Evolutionary conservation across 2,888 invertebrate species (phyloP).

Genomic region (Oxycera nigricornis): DNA sequence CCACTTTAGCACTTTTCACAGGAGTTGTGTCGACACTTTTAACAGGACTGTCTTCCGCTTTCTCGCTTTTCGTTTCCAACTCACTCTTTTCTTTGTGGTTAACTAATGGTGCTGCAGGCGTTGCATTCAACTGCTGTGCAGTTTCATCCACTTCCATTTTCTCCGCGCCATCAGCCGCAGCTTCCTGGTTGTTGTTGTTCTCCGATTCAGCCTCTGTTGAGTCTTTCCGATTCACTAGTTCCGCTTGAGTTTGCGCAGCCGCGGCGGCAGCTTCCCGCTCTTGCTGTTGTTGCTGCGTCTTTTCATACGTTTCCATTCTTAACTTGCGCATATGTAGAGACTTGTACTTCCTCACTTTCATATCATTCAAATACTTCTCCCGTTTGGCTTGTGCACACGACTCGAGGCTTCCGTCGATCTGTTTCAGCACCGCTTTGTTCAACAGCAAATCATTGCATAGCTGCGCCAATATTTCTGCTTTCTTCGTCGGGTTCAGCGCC

Average conservation of each 20-base stretch:
- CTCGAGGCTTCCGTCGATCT: slow-evolving; percentile 89
- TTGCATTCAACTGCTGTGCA: not conserved
- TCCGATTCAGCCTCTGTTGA: slow-evolving; percentile 42
- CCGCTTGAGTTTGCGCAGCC: slow-evolving; percentile 59
- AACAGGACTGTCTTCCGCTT: slow-evolving; percentile 42
- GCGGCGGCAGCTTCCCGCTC: slow-evolving; percentile 59
- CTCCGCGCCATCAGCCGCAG: slow-evolving; percentile 52
- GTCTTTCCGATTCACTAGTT: slow-evolving; percentile 52
- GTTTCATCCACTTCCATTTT: slow-evolving; percentile 46
- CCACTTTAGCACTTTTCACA: slow-evolving; percentile 42
- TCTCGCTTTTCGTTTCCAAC: slow-evolving; percentile 21
- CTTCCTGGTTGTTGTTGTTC: slow-evolving; percentile 38
- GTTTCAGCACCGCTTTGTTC: slow-evolving; percentile 87
- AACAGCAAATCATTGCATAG: slow-evolving; percentile 94
- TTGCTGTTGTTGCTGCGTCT: slow-evolving; percentile 57
- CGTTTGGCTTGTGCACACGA: slow-evolving; percentile 84
- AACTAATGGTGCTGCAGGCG: not conserved
- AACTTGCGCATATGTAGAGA: slow-evolving; percentile 75
- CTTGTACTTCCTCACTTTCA: slow-evolving; percentile 87
- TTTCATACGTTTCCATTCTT: slow-evolving; percentile 77
- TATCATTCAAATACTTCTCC: slow-evolving; percentile 91
- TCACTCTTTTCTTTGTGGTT: slow-evolving; percentile 41
- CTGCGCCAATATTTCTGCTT: slow-evolving; percentile 87
- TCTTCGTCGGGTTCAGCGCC: slow-evolving; percentile 82
- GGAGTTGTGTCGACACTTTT: slow-evolving; percentile 44